Conservation (phyloP, 2,113 vertebrate species). For the Pachyramphus minor region DNA sequence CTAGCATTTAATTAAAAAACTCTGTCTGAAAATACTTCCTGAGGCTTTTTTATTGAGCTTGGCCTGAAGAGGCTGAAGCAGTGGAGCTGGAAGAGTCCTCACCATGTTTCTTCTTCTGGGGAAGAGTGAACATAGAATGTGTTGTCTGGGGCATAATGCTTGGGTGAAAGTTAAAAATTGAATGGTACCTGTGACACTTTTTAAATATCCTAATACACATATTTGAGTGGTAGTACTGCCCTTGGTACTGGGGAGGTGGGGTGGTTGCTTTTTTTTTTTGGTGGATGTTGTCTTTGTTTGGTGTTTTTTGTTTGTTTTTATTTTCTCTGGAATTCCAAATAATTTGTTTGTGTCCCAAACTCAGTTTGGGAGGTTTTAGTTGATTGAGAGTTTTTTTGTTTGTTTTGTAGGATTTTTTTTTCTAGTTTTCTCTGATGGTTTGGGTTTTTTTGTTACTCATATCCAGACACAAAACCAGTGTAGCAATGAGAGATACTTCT, state of each 20-base stretch:
- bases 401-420: neutral
- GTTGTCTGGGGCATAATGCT: neutral
- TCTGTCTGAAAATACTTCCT: neutral
- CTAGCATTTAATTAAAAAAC: neutral
- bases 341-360: neutral
- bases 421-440: neutral
- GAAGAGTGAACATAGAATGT: neutral
- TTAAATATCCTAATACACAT: neutral
- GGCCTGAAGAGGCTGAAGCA: neutral
- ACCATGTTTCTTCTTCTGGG: neutral
- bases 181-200: neutral
- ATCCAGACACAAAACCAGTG: neutral
- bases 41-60: neutral
- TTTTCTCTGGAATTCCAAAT: neutral
- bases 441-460: neutral
- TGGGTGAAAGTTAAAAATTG: neutral
- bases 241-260: neutral
- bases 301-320: neutral
- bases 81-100: neutral
- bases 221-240: neutral
- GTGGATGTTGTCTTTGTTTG: neutral
- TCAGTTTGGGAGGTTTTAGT: neutral
- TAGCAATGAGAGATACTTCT: neutral
- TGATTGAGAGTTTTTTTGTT: accelerated
- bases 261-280: neutral